Evolutionary conservation across 2,888 invertebrate species (phyloP).

Genomic region (Thereva nobilitata): DNA sequence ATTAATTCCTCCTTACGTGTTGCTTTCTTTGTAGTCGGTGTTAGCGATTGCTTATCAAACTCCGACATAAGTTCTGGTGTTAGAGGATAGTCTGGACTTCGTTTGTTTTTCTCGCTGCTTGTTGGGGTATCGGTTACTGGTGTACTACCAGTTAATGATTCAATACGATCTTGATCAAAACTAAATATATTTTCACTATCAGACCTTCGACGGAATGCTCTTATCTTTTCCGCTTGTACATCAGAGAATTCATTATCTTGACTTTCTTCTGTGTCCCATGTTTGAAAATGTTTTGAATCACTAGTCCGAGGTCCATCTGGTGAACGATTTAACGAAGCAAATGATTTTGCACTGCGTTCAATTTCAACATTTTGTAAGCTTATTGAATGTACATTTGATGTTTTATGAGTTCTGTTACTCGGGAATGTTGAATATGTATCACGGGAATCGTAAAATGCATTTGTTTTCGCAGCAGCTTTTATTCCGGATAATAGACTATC

Average conservation of each 20-base stretch:
- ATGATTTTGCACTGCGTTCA: slow-evolving; percentile 62
- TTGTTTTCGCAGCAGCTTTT: slow-evolving; percentile 53
- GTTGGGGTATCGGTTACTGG: slow-evolving; percentile 52
- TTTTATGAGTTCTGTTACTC: slow-evolving; percentile 63
- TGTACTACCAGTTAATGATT: slow-evolving; percentile 66
- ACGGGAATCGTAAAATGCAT: slow-evolving; percentile 63
- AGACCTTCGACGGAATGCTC: slow-evolving; percentile 66
- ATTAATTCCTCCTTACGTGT: slow-evolving; percentile 68
- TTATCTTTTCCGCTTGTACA: slow-evolving; percentile 53
- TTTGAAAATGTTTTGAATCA: slow-evolving; percentile 54
- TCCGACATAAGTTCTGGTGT: slow-evolving; percentile 65
- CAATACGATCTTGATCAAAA: slow-evolving; percentile 76
- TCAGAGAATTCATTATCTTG: slow-evolving; percentile 50
- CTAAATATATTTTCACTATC: slow-evolving; percentile 74
- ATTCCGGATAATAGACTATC: slow-evolving; percentile 65
- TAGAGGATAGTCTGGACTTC: slow-evolving; percentile 61
- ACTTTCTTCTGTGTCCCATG: slow-evolving; percentile 42
- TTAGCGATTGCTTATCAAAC: slow-evolving; percentile 62
- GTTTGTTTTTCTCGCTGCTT: slow-evolving; percentile 63
- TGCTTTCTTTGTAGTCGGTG: slow-evolving; percentile 58
- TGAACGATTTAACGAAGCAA: slow-evolving; percentile 49
- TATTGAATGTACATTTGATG: slow-evolving; percentile 68
- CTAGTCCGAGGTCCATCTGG: slow-evolving; percentile 51
- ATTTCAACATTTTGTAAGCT: slow-evolving; percentile 74
- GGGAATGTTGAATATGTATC: slow-evolving; percentile 68